Conservation (phyloP, 30 jellyfish, hydroid and myxozoan species). For the Hydractinia symbiolongicarpus region DNA sequence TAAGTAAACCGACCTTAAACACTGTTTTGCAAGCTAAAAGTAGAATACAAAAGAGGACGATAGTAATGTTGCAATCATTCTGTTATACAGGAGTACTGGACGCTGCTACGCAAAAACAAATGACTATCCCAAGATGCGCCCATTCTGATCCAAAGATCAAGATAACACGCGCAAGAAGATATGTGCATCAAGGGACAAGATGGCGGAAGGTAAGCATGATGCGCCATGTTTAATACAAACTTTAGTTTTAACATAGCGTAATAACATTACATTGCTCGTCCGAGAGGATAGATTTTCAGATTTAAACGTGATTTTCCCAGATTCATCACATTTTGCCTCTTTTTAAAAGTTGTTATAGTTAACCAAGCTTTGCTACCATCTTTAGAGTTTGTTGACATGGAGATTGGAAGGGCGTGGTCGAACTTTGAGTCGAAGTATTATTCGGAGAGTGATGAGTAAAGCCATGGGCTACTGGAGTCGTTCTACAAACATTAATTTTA, state of each 20-base stretch:
- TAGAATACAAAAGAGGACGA: too few relatives aligned
- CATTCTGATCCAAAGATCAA: constrained; percentile 33
- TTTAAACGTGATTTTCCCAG: too few relatives aligned
- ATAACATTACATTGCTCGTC: too few relatives aligned
- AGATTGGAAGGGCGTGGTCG: constrained; percentile 41
- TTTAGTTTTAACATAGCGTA: too few relatives aligned
- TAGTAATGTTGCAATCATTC: not conserved
- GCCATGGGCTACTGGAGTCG: constrained; percentile 59
- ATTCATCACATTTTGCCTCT: too few relatives aligned
- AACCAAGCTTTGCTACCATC: too few relatives aligned
- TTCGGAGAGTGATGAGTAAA: constrained; percentile 40
- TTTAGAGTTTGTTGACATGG: constrained; percentile 40
- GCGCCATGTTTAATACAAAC: too few relatives aligned
- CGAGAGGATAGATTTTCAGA: too few relatives aligned
- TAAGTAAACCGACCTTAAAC: too few relatives aligned
- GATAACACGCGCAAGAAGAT: constrained; percentile 36
- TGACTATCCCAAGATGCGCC: constrained; percentile 58
- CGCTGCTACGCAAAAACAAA: constrained; percentile 43
- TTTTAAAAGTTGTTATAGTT: too few relatives aligned
- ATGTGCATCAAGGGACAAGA: constrained; percentile 48
- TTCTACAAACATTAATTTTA: constrained; percentile 40
- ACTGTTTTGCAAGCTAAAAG: too few relatives aligned
- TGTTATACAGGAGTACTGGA: constrained; percentile 40
- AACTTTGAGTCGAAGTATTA: constrained; percentile 30
- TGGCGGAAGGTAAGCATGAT: constrained; percentile 39